These are phyloP conservation scores for Brassicogethes aeneus DNA, from an alignment of 2,888 invertebrate species.

Conservation along the genomic window DNA sequence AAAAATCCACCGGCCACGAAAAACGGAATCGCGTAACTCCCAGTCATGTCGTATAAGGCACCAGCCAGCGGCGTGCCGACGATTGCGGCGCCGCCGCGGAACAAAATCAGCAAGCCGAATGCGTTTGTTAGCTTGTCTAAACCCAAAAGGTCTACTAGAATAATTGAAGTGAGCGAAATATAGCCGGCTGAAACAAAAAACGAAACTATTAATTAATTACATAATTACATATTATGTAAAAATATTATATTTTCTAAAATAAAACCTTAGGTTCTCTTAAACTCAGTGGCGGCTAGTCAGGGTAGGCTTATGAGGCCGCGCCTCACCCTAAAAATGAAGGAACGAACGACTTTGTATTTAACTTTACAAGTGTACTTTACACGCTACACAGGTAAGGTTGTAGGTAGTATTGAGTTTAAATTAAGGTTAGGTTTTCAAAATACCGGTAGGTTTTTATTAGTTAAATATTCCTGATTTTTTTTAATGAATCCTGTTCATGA, in stretches of 20 bases:
- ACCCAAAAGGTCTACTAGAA: constrained; percentile 91
- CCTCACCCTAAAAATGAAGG: too few relatives aligned
- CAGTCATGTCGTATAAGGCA: constrained; percentile 80
- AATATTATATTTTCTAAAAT: too few relatives aligned
- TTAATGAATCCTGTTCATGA: too few relatives aligned
- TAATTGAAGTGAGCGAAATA: constrained; percentile 95
- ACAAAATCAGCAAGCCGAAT: constrained; percentile 90
- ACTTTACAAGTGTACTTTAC: neutral
- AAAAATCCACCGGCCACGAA: constrained; percentile 88
- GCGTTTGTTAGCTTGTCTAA: constrained; percentile 94
- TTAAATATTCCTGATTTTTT: too few relatives aligned
- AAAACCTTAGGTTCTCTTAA: too few relatives aligned
- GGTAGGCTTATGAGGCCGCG: too few relatives aligned
- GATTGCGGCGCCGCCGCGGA: constrained; percentile 90
- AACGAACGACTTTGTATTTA: neutral
- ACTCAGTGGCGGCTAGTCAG: neutral
- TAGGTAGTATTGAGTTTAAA: too few relatives aligned
- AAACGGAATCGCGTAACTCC: constrained; percentile 82
- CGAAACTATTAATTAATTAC: neutral
- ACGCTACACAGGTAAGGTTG: too few relatives aligned
- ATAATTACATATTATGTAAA: too few relatives aligned
- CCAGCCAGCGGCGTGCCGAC: constrained; percentile 79
- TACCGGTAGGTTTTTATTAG: too few relatives aligned
- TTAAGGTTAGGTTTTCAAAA: too few relatives aligned
- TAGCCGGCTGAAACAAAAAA: constrained; percentile 68